Percentiles rank a stretch among this genome's conserved stretches.
These are phyloP conservation scores for Caenorhabditis sp. DNA, from an alignment of 2,888 invertebrate species.

Conservation along the genomic window DNA sequence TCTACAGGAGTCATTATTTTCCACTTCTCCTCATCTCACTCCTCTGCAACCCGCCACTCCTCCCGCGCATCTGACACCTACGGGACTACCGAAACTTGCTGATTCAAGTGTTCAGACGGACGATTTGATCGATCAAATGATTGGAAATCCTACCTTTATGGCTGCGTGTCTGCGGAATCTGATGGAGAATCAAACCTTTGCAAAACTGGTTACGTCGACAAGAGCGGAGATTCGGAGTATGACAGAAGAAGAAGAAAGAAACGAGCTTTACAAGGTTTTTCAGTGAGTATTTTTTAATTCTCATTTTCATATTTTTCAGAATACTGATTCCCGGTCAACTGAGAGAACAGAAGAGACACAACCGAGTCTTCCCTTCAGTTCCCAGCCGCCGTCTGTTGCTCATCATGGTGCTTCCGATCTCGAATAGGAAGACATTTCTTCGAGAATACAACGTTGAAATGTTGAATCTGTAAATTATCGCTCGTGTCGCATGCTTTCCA, in stretches of 20 bases:
- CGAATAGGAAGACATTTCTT: not conserved
- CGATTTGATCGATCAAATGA: slow-evolving; percentile 1
- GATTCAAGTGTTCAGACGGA: slow-evolving; percentile 5
- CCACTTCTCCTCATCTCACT: not conserved
- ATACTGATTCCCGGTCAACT: too few relatives aligned
- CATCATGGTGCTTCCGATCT: not conserved
- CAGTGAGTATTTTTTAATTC: too few relatives aligned
- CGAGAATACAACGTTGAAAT: not conserved
- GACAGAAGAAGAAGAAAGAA: not conserved
- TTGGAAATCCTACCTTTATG: not conserved
- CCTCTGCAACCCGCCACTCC: not conserved
- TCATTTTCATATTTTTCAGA: too few relatives aligned
- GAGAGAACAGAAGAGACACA: not conserved
- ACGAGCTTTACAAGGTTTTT: not conserved
- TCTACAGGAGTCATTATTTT: too few relatives aligned
- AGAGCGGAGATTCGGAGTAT: not conserved
- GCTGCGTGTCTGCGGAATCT: not conserved
- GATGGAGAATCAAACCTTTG: not conserved
- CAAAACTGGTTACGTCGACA: not conserved
- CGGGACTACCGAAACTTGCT: not conserved
- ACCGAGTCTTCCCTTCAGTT: not conserved
- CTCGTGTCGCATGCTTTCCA: not conserved
- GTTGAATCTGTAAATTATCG: not conserved
- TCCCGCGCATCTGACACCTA: not conserved
- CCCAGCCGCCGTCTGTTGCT: not conserved